phyloP scores from a whole-genome alignment of 2,797 vertebrate species.

The Epinephelus coioides region DNA sequence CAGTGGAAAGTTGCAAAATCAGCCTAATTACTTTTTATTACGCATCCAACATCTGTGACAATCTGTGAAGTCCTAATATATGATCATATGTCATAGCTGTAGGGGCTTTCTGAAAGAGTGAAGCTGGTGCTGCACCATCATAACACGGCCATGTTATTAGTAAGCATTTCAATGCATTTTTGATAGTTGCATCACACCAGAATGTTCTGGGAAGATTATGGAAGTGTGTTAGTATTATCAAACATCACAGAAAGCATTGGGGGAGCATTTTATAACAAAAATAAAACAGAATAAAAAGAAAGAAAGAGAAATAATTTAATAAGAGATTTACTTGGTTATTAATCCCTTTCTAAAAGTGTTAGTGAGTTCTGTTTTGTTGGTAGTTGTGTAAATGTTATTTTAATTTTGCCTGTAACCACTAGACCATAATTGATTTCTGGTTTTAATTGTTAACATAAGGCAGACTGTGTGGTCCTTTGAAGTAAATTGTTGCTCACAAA shows the following conservation, averaged over 20 bases:
- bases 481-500: neutral
- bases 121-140: neutral
- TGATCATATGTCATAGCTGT: neutral
- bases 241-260: neutral
- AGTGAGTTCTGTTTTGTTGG: neutral
- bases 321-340: neutral
- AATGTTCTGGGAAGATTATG: neutral
- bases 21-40: neutral
- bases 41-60: neutral
- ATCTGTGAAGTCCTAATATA: neutral
- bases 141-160: too few species aligned
- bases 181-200: neutral
- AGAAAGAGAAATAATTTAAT: too few species aligned
- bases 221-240: neutral
- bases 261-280: neutral
- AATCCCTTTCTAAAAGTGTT: neutral
- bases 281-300: too few species aligned
- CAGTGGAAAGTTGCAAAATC: slow-evolving; percentile 33
- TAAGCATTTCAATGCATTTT: neutral
- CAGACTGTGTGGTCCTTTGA: neutral
- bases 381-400: neutral
- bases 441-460: neutral
- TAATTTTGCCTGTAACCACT: neutral
- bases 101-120: neutral
- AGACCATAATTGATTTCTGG: too few species aligned